These are phyloP conservation scores for Monopterus albus DNA, from an alignment of 2,113 vertebrate genomes.

Conservation along the genomic window DNA sequence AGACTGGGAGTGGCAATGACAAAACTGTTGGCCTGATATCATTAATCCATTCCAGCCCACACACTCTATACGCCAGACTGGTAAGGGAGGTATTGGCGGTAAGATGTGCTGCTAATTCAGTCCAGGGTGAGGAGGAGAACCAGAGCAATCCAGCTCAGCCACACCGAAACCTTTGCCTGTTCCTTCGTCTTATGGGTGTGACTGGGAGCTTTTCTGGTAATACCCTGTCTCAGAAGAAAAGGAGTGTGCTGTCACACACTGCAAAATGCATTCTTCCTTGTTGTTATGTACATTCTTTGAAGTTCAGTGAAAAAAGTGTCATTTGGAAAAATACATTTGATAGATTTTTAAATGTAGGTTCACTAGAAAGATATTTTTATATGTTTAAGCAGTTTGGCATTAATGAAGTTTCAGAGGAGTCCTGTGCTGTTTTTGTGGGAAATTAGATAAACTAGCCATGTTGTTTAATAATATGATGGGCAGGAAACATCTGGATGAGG, in stretches of 20 bases:
- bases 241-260: constrained; percentile 25
- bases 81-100: constrained; percentile 57
- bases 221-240: constrained; percentile 10
- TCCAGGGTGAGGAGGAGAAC: constrained; percentile 52
- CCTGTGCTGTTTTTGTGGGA: not conserved
- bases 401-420: not conserved
- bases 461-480: not conserved
- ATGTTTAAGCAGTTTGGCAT: not conserved
- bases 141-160: constrained; percentile 58
- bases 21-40: constrained; percentile 63
- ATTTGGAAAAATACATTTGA: not conserved
- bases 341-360: not conserved
- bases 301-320: not conserved
- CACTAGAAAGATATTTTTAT: not conserved
- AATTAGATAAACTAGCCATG: not conserved
- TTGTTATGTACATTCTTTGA: constrained; percentile 18
- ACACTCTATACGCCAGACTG: constrained; percentile 50
- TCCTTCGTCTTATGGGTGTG: constrained; percentile 44
- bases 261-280: not conserved
- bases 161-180: constrained; percentile 13
- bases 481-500: not conserved
- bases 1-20: constrained; percentile 71
- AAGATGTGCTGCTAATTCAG: constrained; percentile 48
- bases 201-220: constrained; percentile 38
- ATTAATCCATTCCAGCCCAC: constrained; percentile 67